These are phyloP conservation scores for Microplitis demolitor DNA, from an alignment of 1,140 invertebrate genomes.

Conservation along the genomic window DNA sequence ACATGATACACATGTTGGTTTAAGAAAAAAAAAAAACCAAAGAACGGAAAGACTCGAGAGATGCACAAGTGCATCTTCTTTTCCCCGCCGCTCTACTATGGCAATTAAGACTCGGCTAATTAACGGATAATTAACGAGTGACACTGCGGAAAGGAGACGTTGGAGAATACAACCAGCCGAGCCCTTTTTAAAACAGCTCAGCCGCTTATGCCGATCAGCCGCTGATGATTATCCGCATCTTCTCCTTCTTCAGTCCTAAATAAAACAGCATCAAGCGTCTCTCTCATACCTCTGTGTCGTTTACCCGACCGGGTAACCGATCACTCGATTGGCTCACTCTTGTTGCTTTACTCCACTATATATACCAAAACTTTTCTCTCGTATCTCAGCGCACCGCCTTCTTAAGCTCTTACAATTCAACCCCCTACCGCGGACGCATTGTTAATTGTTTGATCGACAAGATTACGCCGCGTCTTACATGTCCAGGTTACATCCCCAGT, in stretches of 20 bases:
- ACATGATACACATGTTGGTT: background rate
- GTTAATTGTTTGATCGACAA: slow-evolving; percentile 64
- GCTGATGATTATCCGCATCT: slow-evolving; percentile 7
- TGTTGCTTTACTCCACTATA: no score
- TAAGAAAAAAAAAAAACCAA: background rate
- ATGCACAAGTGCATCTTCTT: slow-evolving; percentile 3
- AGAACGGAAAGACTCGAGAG: background rate
- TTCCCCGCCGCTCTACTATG: slow-evolving; percentile 33
- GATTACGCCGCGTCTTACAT: slow-evolving; percentile 60
- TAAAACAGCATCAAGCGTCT: background rate
- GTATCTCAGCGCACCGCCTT: slow-evolving; percentile 11
- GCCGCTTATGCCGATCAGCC: slow-evolving; percentile 1
- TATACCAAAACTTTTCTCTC: background rate
- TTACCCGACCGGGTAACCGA: background rate
- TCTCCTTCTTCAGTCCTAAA: slow-evolving; percentile 5
- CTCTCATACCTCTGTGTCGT: background rate
- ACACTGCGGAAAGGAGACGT: slow-evolving; percentile 54
- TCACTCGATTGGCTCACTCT: background rate
- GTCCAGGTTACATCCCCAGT: slow-evolving; percentile 31
- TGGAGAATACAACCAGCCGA: slow-evolving; percentile 17
- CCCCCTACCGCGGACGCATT: slow-evolving; percentile 48
- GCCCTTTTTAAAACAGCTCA: background rate
- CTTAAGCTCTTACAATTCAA: slow-evolving; percentile 32
- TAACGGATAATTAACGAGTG: slow-evolving; percentile 61
- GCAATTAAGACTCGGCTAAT: slow-evolving; percentile 57